Percentiles rank a stretch among this genome's conserved stretches.
Evolutionary conservation across 2,797 vertebrate species (phyloP).

Genomic region (Chrysolophus pictus): DNA sequence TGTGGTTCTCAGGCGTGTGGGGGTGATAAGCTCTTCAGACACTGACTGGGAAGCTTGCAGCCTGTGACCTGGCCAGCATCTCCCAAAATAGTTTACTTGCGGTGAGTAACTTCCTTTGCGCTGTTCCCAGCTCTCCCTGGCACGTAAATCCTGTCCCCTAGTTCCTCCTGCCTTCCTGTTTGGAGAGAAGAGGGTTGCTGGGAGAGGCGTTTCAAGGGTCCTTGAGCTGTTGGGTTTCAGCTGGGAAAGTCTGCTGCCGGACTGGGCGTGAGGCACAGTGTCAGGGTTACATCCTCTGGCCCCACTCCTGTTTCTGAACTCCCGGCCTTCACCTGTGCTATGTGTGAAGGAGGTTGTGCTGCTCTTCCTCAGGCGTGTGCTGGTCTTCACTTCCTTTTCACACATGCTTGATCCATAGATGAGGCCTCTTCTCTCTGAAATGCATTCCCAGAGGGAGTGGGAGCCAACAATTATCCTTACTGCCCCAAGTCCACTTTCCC

Average conservation of each 20-base stretch:
- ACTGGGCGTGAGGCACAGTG: conserved; percentile 31
- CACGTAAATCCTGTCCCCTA: conserved; percentile 73
- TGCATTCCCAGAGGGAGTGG: neutral
- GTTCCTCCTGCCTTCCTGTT: conserved; percentile 75
- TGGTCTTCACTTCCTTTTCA: conserved; percentile 50
- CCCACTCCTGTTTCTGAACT: neutral
- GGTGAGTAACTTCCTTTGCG: conserved; percentile 72
- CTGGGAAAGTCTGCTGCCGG: conserved; percentile 53
- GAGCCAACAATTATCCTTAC: neutral
- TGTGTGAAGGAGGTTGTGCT: neutral
- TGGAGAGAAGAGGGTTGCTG: conserved; percentile 51
- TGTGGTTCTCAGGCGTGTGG: neutral
- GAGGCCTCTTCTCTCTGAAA: neutral
- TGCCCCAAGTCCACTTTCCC: neutral
- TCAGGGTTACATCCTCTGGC: conserved; percentile 64
- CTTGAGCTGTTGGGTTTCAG: conserved; percentile 55
- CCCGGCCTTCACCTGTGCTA: conserved; percentile 53
- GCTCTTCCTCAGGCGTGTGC: neutral
- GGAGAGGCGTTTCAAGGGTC: conserved; percentile 61
- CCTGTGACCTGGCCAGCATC: conserved; percentile 65
- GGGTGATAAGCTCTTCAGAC: conserved; percentile 53
- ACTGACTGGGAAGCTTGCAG: conserved; percentile 43
- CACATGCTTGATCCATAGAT: neutral
- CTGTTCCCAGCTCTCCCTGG: conserved; percentile 68
- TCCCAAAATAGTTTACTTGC: conserved; percentile 67